Evolutionary conservation across 2,113 vertebrate species (phyloP).

Genomic region (Sapayoa aenigma): DNA sequence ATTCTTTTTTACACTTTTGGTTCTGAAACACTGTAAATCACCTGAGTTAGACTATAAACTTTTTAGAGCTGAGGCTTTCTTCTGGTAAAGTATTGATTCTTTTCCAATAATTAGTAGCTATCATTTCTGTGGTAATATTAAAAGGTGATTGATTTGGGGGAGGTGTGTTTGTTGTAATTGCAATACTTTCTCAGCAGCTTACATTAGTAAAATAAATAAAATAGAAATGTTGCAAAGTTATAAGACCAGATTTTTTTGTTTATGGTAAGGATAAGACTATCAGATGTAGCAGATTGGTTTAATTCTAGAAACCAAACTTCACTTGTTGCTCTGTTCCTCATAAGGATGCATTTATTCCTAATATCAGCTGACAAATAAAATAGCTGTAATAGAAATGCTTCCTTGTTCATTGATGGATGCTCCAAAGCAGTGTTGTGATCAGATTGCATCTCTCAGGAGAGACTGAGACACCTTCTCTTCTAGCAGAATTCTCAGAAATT

Average conservation of each 20-base stretch:
- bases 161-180: background rate
- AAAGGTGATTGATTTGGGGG: background rate
- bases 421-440: background rate
- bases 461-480: background rate
- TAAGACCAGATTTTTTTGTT: background rate
- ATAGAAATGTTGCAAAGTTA: background rate
- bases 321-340: background rate
- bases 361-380: background rate
- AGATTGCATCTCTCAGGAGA: background rate
- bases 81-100: background rate
- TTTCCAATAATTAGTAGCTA: background rate
- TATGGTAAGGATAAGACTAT: background rate
- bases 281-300: background rate
- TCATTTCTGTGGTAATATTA: background rate
- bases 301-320: background rate
- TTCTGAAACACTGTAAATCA: background rate
- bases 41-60: background rate
- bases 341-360: background rate
- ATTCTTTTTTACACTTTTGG: background rate
- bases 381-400: background rate
- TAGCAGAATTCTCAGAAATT: background rate
- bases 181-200: background rate
- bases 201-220: background rate
- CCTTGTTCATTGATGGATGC: background rate
- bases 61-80: background rate